Evolutionary conservation across 2,888 invertebrate species (phyloP).

Genomic region (Lepidocyrtoides sp.): DNA sequence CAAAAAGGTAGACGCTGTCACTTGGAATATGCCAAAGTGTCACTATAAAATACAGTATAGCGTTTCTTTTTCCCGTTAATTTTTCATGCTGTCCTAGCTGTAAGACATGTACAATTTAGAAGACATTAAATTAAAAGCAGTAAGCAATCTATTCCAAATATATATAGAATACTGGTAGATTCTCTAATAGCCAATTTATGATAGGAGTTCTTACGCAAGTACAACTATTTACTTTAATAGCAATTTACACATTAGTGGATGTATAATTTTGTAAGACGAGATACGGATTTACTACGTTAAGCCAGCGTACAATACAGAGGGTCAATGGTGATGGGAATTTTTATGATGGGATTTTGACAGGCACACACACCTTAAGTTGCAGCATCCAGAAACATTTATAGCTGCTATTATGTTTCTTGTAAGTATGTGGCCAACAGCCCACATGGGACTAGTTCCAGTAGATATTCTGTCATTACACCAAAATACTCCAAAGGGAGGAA

Average conservation of each 20-base stretch:
- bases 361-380: constrained; percentile 36
- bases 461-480: constrained; percentile 82
- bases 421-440: constrained; percentile 81
- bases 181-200: not conserved
- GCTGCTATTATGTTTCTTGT: constrained; percentile 64
- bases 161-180: not conserved
- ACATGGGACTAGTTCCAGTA: constrained; percentile 82
- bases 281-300: constrained; percentile 1
- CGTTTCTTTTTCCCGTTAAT: not conserved
- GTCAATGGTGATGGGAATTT: not conserved
- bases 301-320: not conserved
- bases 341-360: constrained; percentile 40
- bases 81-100: not conserved
- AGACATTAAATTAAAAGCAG: constrained; percentile 29
- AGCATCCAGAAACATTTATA: not conserved
- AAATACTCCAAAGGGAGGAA: constrained; percentile 69
- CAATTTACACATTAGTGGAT: not conserved
- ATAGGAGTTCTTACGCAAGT: not conserved
- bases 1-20: not conserved
- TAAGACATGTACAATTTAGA: not conserved
- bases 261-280: not conserved
- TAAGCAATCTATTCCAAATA: not conserved
- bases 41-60: not conserved
- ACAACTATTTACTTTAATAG: not conserved
- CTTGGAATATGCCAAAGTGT: not conserved